Evolutionary conservation across 2,888 invertebrate species (phyloP).

Genomic region (Hypselothyrea guttata): DNA sequence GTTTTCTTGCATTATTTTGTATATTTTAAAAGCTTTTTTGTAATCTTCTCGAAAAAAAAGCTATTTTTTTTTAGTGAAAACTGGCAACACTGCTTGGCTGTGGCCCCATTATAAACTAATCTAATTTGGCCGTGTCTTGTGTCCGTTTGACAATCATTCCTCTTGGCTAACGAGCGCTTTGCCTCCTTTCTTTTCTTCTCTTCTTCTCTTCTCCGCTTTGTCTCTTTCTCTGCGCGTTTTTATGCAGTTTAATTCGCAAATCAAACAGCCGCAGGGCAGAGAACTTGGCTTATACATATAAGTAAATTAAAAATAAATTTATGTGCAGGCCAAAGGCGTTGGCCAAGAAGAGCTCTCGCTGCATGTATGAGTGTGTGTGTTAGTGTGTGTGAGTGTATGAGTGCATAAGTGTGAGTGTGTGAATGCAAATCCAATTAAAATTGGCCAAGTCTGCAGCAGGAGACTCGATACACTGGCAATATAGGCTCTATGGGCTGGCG

Average conservation of each 20-base stretch:
- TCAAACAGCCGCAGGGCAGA: slow-evolving; percentile 73
- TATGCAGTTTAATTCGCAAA: slow-evolving; percentile 72
- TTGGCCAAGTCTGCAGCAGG: slow-evolving; percentile 44
- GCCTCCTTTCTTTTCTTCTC: neutral
- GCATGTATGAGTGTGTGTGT: neutral
- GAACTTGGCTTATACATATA: slow-evolving; percentile 69
- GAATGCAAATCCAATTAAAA: slow-evolving; percentile 77
- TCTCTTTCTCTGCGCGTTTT: slow-evolving; percentile 17
- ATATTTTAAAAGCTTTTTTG: no score
- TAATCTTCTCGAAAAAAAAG: no score
- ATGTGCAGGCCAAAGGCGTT: slow-evolving; percentile 61
- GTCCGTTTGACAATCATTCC: slow-evolving; percentile 44
- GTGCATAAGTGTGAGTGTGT: slow-evolving; percentile 46
- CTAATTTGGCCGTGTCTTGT: slow-evolving; percentile 40
- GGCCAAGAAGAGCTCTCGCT: slow-evolving; percentile 8
- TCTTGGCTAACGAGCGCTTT: neutral
- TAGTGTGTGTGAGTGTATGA: slow-evolving; percentile 20
- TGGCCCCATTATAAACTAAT: slow-evolving; percentile 52
- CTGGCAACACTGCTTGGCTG: no score
- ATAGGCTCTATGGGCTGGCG: slow-evolving; percentile 42
- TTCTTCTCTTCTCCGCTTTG: neutral
- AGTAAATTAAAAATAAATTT: slow-evolving; percentile 78
- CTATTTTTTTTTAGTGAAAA: neutral
- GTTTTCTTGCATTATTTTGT: no score
- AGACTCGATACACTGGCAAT: slow-evolving; percentile 4